A percentile compares a stretch with the other conserved stretches of the same genome.
Evolutionary conservation across 2,888 invertebrate species (phyloP).

Genomic region (Schizotus pectinicornis): DNA sequence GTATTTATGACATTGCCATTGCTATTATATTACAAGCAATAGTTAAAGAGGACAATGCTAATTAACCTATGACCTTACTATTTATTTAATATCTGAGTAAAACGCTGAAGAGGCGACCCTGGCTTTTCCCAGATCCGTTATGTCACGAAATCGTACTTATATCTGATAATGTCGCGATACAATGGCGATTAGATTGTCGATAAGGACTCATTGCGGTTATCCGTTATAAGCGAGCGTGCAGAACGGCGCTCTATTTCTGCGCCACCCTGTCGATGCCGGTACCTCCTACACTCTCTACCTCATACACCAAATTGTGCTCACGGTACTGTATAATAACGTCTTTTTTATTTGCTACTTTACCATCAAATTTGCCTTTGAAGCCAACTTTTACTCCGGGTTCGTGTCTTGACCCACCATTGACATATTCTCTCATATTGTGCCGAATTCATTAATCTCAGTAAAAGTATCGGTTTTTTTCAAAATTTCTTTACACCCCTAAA

Average conservation of each 20-base stretch:
- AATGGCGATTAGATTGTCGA: constrained; percentile 43
- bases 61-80: constrained; percentile 45
- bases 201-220: constrained; percentile 8
- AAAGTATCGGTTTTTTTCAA: background rate
- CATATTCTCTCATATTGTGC: too few relatives aligned
- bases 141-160: constrained; percentile 49
- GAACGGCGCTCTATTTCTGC: too few relatives aligned
- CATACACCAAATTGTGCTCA: too few relatives aligned
- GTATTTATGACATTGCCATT: constrained; percentile 39
- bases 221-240: too few relatives aligned
- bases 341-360: too few relatives aligned
- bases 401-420: too few relatives aligned
- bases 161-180: constrained; percentile 44
- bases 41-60: constrained; percentile 43
- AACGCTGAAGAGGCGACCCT: constrained; percentile 30
- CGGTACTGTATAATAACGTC: too few relatives aligned
- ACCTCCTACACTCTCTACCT: too few relatives aligned
- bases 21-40: constrained; percentile 20
- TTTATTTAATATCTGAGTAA: constrained; percentile 40
- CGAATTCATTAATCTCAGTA: too few relatives aligned
- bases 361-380: too few relatives aligned
- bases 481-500: background rate
- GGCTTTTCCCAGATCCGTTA: constrained; percentile 42
- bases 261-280: too few relatives aligned
- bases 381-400: too few relatives aligned